Evolutionary conservation across 1,140 invertebrate species (phyloP).

Genomic region (Stenopsyche tienmushanensis): DNA sequence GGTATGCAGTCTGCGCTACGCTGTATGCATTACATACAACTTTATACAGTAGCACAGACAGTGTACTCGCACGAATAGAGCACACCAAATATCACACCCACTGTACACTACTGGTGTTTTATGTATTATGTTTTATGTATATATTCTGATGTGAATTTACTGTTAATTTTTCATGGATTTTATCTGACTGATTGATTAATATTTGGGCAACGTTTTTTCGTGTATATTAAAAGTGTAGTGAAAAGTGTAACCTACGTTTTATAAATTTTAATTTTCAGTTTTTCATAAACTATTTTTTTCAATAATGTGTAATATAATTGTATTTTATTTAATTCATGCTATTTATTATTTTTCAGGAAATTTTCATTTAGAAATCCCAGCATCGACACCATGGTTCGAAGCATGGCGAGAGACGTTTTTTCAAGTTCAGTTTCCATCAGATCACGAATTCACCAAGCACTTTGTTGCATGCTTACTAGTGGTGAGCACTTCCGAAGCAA

Average conservation of each 20-base stretch:
- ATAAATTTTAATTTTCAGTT: background rate
- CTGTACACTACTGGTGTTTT: too few species aligned
- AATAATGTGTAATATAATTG: background rate
- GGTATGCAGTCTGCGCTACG: too few species aligned
- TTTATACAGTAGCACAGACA: too few species aligned
- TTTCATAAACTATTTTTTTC: too few species aligned
- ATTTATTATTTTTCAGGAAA: constrained; percentile 47
- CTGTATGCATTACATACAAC: too few species aligned
- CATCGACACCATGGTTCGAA: constrained; percentile 91
- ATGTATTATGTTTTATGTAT: too few species aligned
- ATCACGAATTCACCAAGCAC: constrained; percentile 95
- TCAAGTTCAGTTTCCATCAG: constrained; percentile 84
- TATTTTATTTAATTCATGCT: constrained; percentile 22
- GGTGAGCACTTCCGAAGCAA: constrained; percentile 77
- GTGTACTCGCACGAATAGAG: too few species aligned
- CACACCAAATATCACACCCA: too few species aligned
- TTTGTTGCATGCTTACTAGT: constrained; percentile 89
- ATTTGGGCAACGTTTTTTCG: too few species aligned
- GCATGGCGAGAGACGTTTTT: constrained; percentile 92
- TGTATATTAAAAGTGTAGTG: background rate
- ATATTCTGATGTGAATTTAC: too few species aligned
- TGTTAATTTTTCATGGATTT: too few species aligned
- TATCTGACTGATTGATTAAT: too few species aligned
- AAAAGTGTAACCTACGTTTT: background rate
- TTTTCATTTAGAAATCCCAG: constrained; percentile 65